A percentile compares a stretch with the other conserved stretches of the same genome.
phyloP scores from a whole-genome alignment of 2,888 invertebrate genomes.

The Caenorhabditis uteleia region DNA sequence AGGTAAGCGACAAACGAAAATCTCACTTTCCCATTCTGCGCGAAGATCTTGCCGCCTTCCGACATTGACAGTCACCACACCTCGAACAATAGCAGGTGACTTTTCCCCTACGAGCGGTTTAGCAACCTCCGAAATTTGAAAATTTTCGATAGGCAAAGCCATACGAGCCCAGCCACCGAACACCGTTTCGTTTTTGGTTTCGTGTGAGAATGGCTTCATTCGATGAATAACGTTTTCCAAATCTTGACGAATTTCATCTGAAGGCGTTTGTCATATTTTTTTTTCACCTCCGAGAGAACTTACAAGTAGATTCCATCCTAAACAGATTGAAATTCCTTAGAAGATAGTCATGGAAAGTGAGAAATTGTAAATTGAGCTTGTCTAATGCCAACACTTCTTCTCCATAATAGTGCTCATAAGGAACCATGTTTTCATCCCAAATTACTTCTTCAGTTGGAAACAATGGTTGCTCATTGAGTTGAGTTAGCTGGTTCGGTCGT shows the following conservation, averaged over 20 bases:
- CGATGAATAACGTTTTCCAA: slow-evolving; percentile 95
- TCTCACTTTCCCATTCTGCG: slow-evolving; percentile 86
- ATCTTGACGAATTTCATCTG: slow-evolving; percentile 97
- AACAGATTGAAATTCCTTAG: slow-evolving; percentile 96
- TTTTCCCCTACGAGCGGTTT: slow-evolving; percentile 81
- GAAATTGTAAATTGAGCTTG: slow-evolving; percentile 94
- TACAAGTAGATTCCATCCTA: slow-evolving; percentile 93
- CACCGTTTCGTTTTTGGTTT: slow-evolving; percentile 73
- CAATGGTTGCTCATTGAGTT: slow-evolving; percentile 94
- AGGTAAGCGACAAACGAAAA: slow-evolving; percentile 1
- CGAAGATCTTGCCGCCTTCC: slow-evolving; percentile 89
- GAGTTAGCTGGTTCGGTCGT: slow-evolving; percentile 78
- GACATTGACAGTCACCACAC: slow-evolving; percentile 90
- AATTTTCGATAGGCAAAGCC: slow-evolving; percentile 91
- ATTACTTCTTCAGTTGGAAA: slow-evolving; percentile 97
- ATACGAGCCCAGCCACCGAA: slow-evolving; percentile 99
- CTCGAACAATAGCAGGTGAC: slow-evolving; percentile 90
- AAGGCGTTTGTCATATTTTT: slow-evolving; percentile 75
- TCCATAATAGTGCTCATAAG: slow-evolving; percentile 93
- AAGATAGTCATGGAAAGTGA: slow-evolving; percentile 96
- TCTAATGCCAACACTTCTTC: slow-evolving; percentile 88
- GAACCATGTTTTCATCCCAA: slow-evolving; percentile 99
- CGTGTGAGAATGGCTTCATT: slow-evolving; percentile 85
- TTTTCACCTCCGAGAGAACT: neutral
- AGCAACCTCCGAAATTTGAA: slow-evolving; percentile 85